Conservation (phyloP, 2,797 vertebrate genomes). For the Semotilus atromaculatus region DNA sequence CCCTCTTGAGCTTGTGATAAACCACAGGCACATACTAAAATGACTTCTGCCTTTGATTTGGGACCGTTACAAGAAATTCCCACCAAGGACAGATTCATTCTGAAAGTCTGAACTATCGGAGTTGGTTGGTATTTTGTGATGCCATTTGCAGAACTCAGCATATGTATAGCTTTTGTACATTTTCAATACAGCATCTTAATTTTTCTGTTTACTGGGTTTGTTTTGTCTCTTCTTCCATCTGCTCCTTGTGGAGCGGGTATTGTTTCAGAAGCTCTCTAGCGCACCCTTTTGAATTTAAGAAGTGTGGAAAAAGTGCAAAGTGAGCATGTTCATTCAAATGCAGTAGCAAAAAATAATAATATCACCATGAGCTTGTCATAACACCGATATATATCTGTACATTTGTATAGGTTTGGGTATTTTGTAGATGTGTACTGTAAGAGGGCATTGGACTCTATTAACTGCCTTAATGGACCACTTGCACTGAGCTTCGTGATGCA, state of each 20-base stretch:
- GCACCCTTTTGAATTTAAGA: conserved; percentile 34
- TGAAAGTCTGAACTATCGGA: conserved; percentile 71
- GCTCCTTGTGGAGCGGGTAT: conserved; percentile 58
- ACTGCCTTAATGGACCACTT: not conserved
- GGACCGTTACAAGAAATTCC: conserved; percentile 53
- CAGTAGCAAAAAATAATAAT: not conserved
- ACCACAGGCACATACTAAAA: conserved; percentile 67
- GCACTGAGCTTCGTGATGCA: too few relatives aligned
- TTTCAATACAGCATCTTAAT: conserved; percentile 84
- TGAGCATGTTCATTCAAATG: conserved; percentile 8
- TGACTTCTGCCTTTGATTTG: conserved; percentile 71
- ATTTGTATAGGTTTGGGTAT: not conserved
- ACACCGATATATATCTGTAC: not conserved
- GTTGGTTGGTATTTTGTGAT: conserved; percentile 58
- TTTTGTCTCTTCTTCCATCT: conserved; percentile 65
- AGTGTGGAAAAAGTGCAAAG: conserved; percentile 35
- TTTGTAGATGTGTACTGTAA: not conserved
- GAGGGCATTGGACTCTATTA: not conserved
- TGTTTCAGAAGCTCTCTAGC: conserved; percentile 46
- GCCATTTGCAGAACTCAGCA: conserved; percentile 75
- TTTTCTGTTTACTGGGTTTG: conserved; percentile 66
- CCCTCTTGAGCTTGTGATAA: conserved; percentile 63
- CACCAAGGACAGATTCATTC: conserved; percentile 64
- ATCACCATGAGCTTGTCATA: not conserved
- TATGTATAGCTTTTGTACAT: conserved; percentile 97